Evolutionary conservation across 1,140 invertebrate genomes (phyloP).

Genomic region (Drosophila hydei): DNA sequence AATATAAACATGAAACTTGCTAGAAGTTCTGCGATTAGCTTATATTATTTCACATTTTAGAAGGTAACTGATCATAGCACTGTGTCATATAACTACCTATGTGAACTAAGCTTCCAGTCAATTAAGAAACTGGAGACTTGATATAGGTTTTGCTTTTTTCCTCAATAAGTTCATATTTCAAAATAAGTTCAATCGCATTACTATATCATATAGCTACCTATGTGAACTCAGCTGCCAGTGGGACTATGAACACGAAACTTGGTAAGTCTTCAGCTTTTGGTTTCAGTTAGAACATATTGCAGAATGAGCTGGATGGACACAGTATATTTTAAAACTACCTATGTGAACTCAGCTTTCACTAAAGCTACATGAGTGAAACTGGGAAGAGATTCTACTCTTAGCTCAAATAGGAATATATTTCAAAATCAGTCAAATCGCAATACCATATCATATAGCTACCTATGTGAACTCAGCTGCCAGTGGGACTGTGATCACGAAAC

Average conservation of each 20-base stretch:
- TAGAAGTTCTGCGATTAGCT: no score
- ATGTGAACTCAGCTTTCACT: not conserved
- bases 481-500: no score
- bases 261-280: not conserved
- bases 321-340: no score
- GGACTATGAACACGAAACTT: not conserved
- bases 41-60: no score
- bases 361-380: not conserved
- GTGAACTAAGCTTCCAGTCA: no score
- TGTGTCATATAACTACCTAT: not conserved
- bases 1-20: no score
- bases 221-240: not conserved
- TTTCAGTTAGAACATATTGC: not conserved
- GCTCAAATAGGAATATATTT: not conserved
- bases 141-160: no score
- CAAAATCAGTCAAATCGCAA: not conserved
- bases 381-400: not conserved
- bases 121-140: no score
- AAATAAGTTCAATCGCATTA: not conserved
- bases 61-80: not conserved
- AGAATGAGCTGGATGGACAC: no score
- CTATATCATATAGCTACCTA: not conserved
- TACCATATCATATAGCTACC: not conserved
- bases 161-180: not conserved
- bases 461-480: not conserved